These are phyloP conservation scores for Leguminivora glycinivorella DNA, from an alignment of 1,140 invertebrate species.

Conservation along the genomic window DNA sequence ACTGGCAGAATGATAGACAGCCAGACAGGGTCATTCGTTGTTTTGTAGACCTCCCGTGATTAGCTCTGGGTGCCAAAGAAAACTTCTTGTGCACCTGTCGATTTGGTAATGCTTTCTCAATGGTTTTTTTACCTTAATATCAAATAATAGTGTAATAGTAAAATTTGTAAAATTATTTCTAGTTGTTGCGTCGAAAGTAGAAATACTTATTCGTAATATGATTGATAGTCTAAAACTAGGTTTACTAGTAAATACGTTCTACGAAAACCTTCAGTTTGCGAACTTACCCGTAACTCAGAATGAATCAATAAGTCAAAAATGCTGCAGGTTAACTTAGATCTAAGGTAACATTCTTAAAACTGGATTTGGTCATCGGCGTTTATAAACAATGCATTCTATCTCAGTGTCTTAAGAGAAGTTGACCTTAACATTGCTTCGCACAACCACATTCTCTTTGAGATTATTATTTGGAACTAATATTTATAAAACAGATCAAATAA, in stretches of 20 bases:
- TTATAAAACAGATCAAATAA: slow-evolving; percentile 25
- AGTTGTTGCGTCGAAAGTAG: too few relatives aligned
- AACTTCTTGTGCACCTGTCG: not conserved
- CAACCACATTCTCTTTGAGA: slow-evolving; percentile 17
- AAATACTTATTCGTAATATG: too few relatives aligned
- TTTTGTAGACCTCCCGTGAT: not conserved
- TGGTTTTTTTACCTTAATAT: too few relatives aligned
- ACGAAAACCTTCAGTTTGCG: too few relatives aligned
- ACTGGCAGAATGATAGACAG: not conserved
- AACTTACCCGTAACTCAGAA: too few relatives aligned
- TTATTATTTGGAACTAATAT: not conserved
- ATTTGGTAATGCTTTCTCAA: not conserved
- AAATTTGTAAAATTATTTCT: too few relatives aligned
- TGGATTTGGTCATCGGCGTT: not conserved
- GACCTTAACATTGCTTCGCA: slow-evolving; percentile 1
- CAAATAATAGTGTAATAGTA: too few relatives aligned
- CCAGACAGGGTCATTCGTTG: not conserved
- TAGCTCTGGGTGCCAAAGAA: not conserved
- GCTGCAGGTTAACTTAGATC: too few relatives aligned
- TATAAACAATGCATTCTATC: not conserved
- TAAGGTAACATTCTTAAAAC: too few relatives aligned
- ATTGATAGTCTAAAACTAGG: too few relatives aligned
- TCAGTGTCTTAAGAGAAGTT: not conserved
- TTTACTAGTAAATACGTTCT: too few relatives aligned
- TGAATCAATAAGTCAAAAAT: too few relatives aligned